A percentile compares a stretch with the other conserved stretches of the same genome.
Evolutionary conservation across 2,888 invertebrate species (phyloP).

Genomic region (Emmelina monodactyla): DNA sequence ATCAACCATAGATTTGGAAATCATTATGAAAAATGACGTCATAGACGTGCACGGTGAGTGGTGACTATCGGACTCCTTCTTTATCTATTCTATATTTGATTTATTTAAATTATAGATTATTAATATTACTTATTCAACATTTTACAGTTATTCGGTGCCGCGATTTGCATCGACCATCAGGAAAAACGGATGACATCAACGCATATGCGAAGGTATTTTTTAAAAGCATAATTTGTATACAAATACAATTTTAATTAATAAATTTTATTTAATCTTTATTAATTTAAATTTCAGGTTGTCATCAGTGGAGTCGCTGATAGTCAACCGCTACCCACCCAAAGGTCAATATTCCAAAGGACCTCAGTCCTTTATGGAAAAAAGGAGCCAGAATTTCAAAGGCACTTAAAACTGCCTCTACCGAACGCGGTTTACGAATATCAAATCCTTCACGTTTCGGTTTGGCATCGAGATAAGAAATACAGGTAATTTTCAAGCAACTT

Average conservation of each 20-base stretch:
- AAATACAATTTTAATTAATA: constrained; percentile 1
- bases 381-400: constrained; percentile 82
- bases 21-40: constrained; percentile 61
- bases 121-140: constrained; percentile 16
- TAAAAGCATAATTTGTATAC: constrained; percentile 1
- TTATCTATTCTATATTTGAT: constrained; percentile 10
- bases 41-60: constrained; percentile 77
- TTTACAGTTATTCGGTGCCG: constrained; percentile 79
- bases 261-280: background rate
- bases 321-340: constrained; percentile 46
- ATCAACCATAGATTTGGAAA: constrained; percentile 72
- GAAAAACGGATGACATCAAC: constrained; percentile 71
- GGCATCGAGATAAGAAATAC: constrained; percentile 84
- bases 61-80: constrained; percentile 45
- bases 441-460: constrained; percentile 79
- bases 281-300: constrained; percentile 54
- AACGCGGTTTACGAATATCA: constrained; percentile 61
- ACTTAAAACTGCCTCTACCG: constrained; percentile 72
- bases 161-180: constrained; percentile 73
- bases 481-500: constrained; percentile 61
- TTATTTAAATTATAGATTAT: constrained; percentile 5
- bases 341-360: constrained; percentile 76
- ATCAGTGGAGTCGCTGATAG: constrained; percentile 55
- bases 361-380: constrained; percentile 81
- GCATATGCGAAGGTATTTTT: constrained; percentile 79